Evolutionary conservation across 2,888 invertebrate genomes (phyloP), one percentile per base, ranked within the genome.

Genomic region (Agonopterix alstromeriana): DNA sequence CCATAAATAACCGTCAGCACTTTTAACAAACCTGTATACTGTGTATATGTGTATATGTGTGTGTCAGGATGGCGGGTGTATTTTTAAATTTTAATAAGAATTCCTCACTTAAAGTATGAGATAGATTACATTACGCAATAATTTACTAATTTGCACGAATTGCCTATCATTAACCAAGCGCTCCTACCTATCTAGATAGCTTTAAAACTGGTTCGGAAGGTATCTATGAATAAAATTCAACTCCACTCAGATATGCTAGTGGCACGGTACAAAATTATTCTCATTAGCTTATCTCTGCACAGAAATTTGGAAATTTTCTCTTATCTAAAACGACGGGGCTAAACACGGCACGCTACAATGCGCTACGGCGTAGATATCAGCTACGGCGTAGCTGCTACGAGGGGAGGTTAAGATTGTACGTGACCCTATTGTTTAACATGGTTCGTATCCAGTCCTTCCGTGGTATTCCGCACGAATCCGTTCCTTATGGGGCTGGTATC

Each of bases 221-320:
- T 27, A 27, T 17, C 14, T 36, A 10, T 14, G 53, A 51, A 61
- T 54, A 57, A 57, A 58, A 45, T 45, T 50, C 43, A 43, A 10
- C 47, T 49, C 56, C 63, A 58, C 60, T 73, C 68, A 66, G 60
- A 43, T 70, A 79, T 75, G 70, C 75, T 64, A 67, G 67, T 67
- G 61, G 57, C 63, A 57, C 52, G 55, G 54, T 58, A 61, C 67
- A 66, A 74, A 81, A 80, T 78, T 73, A 71, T 71, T 65, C 75
- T 76, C 80, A 80, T 82, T 81, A 77, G 70, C 73, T 73, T 82
- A 83, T 83, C 84, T 77, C 42, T 45, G 65, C 61, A 49, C 50
- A 58, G 56, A 63, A 80, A 73, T 75, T 77, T 68, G 62, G 70
- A 40, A 67, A 73, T 73, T 72, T 65, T 62, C 58, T 52, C 79